Percentiles rank a stretch among this genome's conserved stretches.
These are phyloP conservation scores for Sander lucioperca DNA, from an alignment of 2,113 vertebrate species.

Conservation along the genomic window DNA sequence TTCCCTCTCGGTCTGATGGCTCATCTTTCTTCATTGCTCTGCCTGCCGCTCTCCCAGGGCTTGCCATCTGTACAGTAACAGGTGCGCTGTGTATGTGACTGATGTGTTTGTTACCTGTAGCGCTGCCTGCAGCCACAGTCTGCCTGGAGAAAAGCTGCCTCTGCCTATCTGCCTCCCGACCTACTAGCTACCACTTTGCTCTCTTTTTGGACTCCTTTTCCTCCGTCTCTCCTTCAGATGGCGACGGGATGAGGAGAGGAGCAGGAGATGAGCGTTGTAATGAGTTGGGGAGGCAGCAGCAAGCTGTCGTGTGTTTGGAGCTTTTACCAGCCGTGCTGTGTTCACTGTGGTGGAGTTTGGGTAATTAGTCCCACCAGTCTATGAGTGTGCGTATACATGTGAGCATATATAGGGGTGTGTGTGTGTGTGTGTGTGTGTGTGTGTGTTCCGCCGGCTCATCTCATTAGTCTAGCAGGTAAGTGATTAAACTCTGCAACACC, in stretches of 20 bases:
- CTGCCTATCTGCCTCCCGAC: constrained; percentile 51
- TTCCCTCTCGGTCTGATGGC: constrained; percentile 58
- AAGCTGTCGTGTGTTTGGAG: constrained; percentile 52
- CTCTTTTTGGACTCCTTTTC: background rate
- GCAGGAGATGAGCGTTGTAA: constrained; percentile 22
- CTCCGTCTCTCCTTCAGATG: constrained; percentile 32
- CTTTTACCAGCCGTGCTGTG: constrained; percentile 47
- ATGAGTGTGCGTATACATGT: constrained; percentile 4
- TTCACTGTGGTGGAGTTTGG: constrained; percentile 54
- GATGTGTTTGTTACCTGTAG: constrained; percentile 82
- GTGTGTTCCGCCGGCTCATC: constrained; percentile 24
- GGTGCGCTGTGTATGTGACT: constrained; percentile 75
- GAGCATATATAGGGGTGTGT: background rate
- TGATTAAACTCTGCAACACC: constrained; percentile 76
- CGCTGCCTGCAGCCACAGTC: constrained; percentile 66
- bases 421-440: constrained; percentile 11
- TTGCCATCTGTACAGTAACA: constrained; percentile 80
- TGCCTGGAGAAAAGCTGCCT: constrained; percentile 51
- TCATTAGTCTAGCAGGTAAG: constrained; percentile 75
- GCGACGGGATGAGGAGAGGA: constrained; percentile 8
- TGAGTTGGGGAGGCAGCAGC: constrained; percentile 41
- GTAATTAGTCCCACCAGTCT: constrained; percentile 77
- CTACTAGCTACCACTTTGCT: constrained; percentile 34
- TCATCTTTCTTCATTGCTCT: constrained; percentile 78
- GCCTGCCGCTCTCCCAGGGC: constrained; percentile 67